Percentiles rank a stretch among this genome's conserved stretches.
phyloP scores from a whole-genome alignment of 2,888 invertebrate species.

The Drosophila aldrichi region DNA sequence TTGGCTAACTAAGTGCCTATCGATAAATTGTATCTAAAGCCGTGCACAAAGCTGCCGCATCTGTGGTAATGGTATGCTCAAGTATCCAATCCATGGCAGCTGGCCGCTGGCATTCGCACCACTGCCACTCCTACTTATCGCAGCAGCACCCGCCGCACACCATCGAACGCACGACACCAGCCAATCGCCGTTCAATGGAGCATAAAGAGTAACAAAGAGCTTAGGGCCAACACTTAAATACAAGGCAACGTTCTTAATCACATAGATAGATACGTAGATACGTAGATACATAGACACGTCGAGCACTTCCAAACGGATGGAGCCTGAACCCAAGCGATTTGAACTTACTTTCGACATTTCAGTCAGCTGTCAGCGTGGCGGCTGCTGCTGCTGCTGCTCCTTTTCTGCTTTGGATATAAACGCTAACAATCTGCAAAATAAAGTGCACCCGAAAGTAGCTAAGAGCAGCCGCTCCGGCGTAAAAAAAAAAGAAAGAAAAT shows the following conservation, averaged over 20 bases:
- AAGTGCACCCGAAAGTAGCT: slow-evolving; percentile 58
- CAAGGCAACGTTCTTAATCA: slow-evolving; percentile 75
- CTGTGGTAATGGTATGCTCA: slow-evolving; percentile 61
- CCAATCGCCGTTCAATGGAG: slow-evolving; percentile 59
- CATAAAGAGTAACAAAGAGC: slow-evolving; percentile 64
- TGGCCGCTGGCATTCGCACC: slow-evolving; percentile 17
- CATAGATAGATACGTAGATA: slow-evolving; percentile 55
- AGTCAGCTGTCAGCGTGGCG: slow-evolving; percentile 65
- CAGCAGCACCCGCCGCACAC: neutral
- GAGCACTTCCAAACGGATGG: slow-evolving; percentile 28
- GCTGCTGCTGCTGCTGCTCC: neutral
- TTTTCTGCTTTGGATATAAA: slow-evolving; percentile 41
- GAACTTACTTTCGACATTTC: slow-evolving; percentile 64
- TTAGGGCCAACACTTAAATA: slow-evolving; percentile 70
- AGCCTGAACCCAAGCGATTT: slow-evolving; percentile 42
- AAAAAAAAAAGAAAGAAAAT: slow-evolving; percentile 53
- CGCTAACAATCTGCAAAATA: slow-evolving; percentile 64
- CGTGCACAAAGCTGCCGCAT: slow-evolving; percentile 24
- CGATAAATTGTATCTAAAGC: slow-evolving; percentile 52
- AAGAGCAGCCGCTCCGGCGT: slow-evolving; percentile 28
- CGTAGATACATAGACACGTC: slow-evolving; percentile 32
- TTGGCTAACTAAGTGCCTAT: slow-evolving; percentile 34
- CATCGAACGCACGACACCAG: slow-evolving; percentile 18
- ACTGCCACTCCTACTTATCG: neutral
- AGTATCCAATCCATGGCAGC: slow-evolving; percentile 34